Evolutionary conservation across 2,797 vertebrate genomes (phyloP).

Genomic region (Thaleichthys pacificus): DNA sequence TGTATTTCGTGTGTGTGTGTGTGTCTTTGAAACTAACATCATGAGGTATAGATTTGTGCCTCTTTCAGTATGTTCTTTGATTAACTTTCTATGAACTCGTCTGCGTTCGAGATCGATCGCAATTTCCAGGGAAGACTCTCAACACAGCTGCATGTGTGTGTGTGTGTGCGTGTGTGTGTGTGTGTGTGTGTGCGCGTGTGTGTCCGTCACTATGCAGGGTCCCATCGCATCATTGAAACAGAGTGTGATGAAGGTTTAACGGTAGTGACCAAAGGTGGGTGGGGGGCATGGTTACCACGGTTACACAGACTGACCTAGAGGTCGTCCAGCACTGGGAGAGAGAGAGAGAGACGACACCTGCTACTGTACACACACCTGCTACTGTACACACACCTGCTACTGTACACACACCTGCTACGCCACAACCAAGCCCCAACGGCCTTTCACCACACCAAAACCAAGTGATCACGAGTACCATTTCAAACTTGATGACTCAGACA

Average conservation of each 20-base stretch:
- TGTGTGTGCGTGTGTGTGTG: slow-evolving; percentile 36
- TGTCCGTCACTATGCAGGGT: slow-evolving; percentile 86
- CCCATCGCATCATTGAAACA: slow-evolving; percentile 98
- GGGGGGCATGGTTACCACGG: slow-evolving; percentile 78
- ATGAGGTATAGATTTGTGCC: slow-evolving; percentile 2
- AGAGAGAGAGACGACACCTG: slow-evolving; percentile 33
- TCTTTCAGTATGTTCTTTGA: slow-evolving; percentile 40
- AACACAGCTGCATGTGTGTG: slow-evolving; percentile 38
- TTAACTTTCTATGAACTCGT: slow-evolving; percentile 20
- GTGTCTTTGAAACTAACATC: background rate
- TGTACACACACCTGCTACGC: too few species aligned
- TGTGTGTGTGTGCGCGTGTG: slow-evolving; percentile 74
- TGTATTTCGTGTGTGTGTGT: slow-evolving; percentile 13
- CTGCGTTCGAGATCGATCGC: slow-evolving; percentile 12
- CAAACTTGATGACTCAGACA: too few species aligned
- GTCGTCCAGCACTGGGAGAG: slow-evolving; percentile 71
- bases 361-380: too few species aligned
- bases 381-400: too few species aligned
- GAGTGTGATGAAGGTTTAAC: slow-evolving; percentile 99
- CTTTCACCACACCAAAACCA: too few species aligned
- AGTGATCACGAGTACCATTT: too few species aligned
- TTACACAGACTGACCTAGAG: slow-evolving; percentile 64
- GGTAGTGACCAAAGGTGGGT: slow-evolving; percentile 96
- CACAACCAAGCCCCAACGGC: too few species aligned
- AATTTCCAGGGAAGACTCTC: slow-evolving; percentile 37